Evolutionary conservation across 2,113 vertebrate species (phyloP).

Genomic region (Hypanus sabinus): DNA sequence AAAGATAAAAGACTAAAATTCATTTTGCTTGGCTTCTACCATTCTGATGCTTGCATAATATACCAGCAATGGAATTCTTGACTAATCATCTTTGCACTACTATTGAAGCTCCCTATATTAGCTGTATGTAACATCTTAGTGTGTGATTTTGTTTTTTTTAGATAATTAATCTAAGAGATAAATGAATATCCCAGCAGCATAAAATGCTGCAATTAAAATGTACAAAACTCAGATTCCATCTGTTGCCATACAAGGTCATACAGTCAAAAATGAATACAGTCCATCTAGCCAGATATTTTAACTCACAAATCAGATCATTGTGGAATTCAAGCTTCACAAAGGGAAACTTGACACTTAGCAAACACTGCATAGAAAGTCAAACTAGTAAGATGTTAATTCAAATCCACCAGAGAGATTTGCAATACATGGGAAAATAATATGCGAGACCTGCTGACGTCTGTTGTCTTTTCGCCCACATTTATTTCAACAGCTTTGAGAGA

Average conservation of each 20-base stretch:
- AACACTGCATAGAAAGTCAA: constrained; percentile 24
- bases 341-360: constrained; percentile 29
- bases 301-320: constrained; percentile 34
- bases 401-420: constrained; percentile 36
- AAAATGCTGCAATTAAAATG: constrained; percentile 1
- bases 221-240: background rate
- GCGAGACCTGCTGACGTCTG: constrained; percentile 36
- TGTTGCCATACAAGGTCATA: constrained; percentile 29
- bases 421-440: constrained; percentile 37
- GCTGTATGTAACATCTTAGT: background rate
- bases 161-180: background rate
- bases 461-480: constrained; percentile 38
- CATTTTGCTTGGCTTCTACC: background rate
- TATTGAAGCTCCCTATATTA: background rate
- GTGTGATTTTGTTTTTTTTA: constrained; percentile 19
- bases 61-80: background rate
- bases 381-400: constrained; percentile 33
- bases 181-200: constrained; percentile 3
- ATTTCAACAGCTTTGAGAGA: constrained; percentile 37
- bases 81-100: background rate
- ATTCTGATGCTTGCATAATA: background rate
- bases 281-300: constrained; percentile 4
- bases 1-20: background rate
- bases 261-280: background rate
- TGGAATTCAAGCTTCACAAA: constrained; percentile 33